Percentiles rank a stretch among this genome's conserved stretches.
Conservation (phyloP, 2,797 vertebrate species). For the Semotilus atromaculatus region DNA sequence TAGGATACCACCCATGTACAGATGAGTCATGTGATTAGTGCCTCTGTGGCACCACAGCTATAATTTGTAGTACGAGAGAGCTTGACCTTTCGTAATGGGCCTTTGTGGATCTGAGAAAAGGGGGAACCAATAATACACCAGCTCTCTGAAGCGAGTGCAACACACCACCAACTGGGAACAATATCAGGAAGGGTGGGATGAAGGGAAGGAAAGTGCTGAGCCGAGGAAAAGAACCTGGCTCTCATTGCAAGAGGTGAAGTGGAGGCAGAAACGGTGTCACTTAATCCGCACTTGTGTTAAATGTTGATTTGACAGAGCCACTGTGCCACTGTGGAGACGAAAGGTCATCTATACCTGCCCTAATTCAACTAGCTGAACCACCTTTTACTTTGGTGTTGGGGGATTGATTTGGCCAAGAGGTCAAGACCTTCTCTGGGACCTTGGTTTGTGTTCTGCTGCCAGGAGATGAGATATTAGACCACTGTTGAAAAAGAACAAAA, state of each 20-base stretch:
- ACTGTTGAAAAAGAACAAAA: conserved; percentile 42
- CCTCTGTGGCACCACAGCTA: conserved; percentile 28
- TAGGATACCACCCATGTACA: conserved; percentile 35
- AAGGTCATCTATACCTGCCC: conserved; percentile 56
- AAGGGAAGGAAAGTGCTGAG: conserved; percentile 53
- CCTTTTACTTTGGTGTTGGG: conserved; percentile 38
- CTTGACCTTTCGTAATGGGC: conserved; percentile 54
- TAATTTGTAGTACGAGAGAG: conserved; percentile 37
- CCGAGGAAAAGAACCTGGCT: conserved; percentile 38
- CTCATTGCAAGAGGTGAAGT: conserved; percentile 60
- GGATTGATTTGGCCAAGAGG: conserved; percentile 43
- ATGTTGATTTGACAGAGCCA: conserved; percentile 70
- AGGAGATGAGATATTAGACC: conserved; percentile 47
- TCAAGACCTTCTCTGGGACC: conserved; percentile 35
- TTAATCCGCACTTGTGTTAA: conserved; percentile 67
- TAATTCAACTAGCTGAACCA: conserved; percentile 48
- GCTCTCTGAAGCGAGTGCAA: conserved; percentile 34
- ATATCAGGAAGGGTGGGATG: conserved; percentile 46
- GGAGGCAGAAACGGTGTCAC: conserved; percentile 60
- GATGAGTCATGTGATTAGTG: conserved; percentile 46
- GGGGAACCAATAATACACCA: conserved; percentile 39
- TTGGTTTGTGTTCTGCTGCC: conserved; percentile 49
- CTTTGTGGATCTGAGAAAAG: conserved; percentile 45
- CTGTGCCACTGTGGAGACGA: conserved; percentile 65
- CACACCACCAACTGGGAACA: conserved; percentile 38